Conservation (phyloP, 2,113 vertebrate species). For the Nettapus auritus region DNA sequence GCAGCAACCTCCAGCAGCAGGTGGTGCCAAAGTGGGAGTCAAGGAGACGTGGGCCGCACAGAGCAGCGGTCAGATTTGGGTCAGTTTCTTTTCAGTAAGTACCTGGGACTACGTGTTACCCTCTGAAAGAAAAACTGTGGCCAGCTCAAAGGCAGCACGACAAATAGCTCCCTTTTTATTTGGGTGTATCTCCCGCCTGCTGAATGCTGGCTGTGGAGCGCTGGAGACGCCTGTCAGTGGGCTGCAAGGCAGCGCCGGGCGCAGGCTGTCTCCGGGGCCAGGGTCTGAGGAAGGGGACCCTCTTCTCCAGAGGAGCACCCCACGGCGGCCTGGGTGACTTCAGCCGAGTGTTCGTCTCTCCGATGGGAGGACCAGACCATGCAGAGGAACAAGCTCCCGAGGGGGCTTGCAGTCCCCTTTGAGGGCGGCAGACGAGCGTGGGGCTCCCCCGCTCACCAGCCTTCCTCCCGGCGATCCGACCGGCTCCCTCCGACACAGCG, state of each 20-base stretch:
- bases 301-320: not conserved
- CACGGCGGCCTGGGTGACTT: not conserved
- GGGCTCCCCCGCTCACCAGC: not conserved
- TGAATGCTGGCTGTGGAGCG: not conserved
- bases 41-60: not conserved
- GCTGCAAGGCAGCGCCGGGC: not conserved
- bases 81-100: not conserved
- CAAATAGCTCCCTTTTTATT: no score
- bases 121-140: not conserved
- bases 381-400: not conserved
- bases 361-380: not conserved
- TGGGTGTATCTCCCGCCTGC: not conserved
- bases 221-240: not conserved
- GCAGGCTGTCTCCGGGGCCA: not conserved
- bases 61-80: rapidly evolving
- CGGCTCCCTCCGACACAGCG: not conserved
- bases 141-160: not conserved
- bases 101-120: not conserved
- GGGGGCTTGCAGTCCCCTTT: not conserved
- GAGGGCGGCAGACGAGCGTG: rapidly evolving
- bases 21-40: not conserved
- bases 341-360: not conserved
- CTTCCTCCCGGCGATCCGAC: not conserved
- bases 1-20: not conserved
- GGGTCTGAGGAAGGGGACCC: not conserved